Base-by-base conservation (phyloP, 2,113 vertebrate genomes). In the Anas platyrhynchos region DNA sequence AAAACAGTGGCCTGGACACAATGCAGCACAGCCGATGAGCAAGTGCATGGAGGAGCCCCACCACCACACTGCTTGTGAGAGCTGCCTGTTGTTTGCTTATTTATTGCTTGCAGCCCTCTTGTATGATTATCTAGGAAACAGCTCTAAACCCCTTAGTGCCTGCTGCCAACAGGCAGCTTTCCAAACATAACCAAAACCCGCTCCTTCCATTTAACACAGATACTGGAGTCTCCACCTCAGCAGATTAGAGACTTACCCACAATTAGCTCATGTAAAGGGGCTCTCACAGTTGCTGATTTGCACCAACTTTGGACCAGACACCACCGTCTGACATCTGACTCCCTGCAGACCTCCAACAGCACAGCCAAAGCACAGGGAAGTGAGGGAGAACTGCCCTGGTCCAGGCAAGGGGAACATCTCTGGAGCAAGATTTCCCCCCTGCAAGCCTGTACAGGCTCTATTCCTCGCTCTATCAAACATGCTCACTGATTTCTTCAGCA, bases 91-190 rank as follows among this genome's bases (percentile, higher is more conserved):
- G 75, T 76, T 55, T 66, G 7, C 54, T 83, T 74, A 59, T 59
- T 93, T 87, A 77, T 9, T 82, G 59, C 86, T 79, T 90, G 43
- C 76, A 93, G 84, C 32, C 46, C 38, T 84, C 46, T 83, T n/a
- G 54, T 63, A 9, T 31, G 52, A 68, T 72, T 76, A 80, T 50
- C 75, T 13, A 55, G 66, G 91, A 93, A 76, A 58, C 20, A 75
- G 27, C 15, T 89, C 80, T 74, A 96, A 95, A 73, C 8, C 36
- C 50, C 41, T 22, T 34, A 50, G 8, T 56, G 58, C 20, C 69
- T 66, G 23, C 50, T 95, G 90, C 38, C 56, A 80, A 71, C 9
- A 59, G 34, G 41, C 71, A 85, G 63, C 22, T 66, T 82, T 44
- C 59, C 88, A 95, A 59, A 92, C 25, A 63, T 21, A 11, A 65